Conservation (phyloP, 2,113 vertebrate species). For the Ancistrus triradiatus region DNA sequence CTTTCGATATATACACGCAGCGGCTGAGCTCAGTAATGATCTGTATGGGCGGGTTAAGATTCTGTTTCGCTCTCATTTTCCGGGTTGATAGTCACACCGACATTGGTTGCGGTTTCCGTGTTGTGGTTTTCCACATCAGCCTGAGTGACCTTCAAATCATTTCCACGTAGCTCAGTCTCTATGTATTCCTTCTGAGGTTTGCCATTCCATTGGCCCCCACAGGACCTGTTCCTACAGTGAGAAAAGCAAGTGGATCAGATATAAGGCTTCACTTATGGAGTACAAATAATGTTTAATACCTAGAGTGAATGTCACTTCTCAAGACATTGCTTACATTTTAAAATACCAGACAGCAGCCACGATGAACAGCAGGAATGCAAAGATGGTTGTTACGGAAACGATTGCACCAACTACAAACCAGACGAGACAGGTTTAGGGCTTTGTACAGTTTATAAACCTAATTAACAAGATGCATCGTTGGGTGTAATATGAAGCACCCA, state of each 20-base stretch:
- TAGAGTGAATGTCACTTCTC: too few species aligned
- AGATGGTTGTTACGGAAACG: conserved; percentile 22
- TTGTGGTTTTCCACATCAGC: neutral
- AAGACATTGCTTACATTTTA: conserved; percentile 69
- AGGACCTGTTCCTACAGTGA: conserved; percentile 67
- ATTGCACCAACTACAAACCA: neutral
- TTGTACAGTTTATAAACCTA: too few species aligned
- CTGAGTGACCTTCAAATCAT: conserved; percentile 30
- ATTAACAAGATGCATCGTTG: neutral
- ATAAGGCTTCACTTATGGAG: too few species aligned
- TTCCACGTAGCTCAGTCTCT: conserved; percentile 70
- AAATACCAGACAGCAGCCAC: conserved; percentile 70
- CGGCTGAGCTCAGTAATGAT: neutral
- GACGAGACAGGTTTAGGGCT: neutral
- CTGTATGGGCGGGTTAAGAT: neutral
- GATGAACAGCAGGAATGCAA: conserved; percentile 67
- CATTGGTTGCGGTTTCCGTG: neutral
- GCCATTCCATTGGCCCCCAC: conserved; percentile 60
- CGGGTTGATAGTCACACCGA: neutral
- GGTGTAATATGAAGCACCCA: conserved; percentile 26
- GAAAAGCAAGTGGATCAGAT: too few species aligned
- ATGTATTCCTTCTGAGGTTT: conserved; percentile 67
- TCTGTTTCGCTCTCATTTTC: conserved; percentile 3
- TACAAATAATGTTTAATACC: too few species aligned
- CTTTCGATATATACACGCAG: too few species aligned